These are phyloP conservation scores for Zoanthus sociatus DNA, from an alignment of 92 coral and sea anemone genomes.

Conservation along the genomic window DNA sequence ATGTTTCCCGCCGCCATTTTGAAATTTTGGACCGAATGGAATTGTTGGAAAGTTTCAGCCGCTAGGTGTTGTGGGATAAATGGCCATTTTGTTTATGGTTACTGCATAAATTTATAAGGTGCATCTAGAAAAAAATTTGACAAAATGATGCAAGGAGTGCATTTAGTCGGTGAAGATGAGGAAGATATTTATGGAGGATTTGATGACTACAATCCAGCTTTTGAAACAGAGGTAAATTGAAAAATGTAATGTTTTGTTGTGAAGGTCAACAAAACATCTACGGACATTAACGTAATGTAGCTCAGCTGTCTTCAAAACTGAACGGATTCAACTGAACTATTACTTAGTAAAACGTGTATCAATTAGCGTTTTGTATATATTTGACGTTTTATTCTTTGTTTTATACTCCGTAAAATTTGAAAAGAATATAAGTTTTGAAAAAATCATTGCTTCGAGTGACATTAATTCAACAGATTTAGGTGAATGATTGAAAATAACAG, in stretches of 20 bases:
- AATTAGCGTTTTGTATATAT: too few relatives aligned
- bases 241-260: background rate
- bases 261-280: background rate
- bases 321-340: too few relatives aligned
- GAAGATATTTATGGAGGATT: slow-evolving; percentile 96
- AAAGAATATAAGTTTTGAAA: too few relatives aligned
- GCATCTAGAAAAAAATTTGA: background rate
- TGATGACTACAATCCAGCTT: slow-evolving; percentile 96
- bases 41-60: slow-evolving; percentile 39
- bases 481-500: background rate
- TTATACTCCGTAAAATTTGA: too few relatives aligned
- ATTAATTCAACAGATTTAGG: too few relatives aligned
- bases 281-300: background rate
- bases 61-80: slow-evolving; percentile 57
- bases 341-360: too few relatives aligned
- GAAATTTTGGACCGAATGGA: slow-evolving; percentile 38
- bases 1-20: slow-evolving; percentile 80
- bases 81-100: slow-evolving; percentile 84
- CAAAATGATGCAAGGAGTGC: slow-evolving; percentile 85
- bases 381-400: too few relatives aligned
- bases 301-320: background rate
- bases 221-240: slow-evolving; percentile 93
- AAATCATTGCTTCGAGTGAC: too few relatives aligned
- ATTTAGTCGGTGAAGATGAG: slow-evolving; percentile 98
- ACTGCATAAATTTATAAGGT: slow-evolving; percentile 65